Percentiles rank a stretch among this genome's conserved stretches.
Evolutionary conservation across 2,888 invertebrate species (phyloP).

Genomic region (Macaria liturata): DNA sequence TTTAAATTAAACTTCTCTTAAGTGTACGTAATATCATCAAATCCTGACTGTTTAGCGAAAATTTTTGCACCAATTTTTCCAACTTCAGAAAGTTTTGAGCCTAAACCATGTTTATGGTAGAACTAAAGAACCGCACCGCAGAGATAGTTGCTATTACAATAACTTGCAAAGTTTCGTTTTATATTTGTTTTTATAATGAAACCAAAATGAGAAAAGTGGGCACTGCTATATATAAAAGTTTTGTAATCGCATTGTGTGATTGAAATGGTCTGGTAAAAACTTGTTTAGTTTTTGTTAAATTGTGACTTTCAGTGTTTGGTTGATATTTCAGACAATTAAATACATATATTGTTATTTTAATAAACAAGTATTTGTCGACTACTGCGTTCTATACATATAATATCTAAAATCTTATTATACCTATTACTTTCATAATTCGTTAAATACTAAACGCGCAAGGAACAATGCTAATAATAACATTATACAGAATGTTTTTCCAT

Average conservation of each 20-base stretch:
- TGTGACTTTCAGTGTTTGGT: no score
- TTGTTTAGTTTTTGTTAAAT: no score
- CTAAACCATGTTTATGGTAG: slow-evolving; percentile 25
- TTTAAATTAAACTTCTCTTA: no score
- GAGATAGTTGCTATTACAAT: slow-evolving; percentile 36
- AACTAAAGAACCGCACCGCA: slow-evolving; percentile 20
- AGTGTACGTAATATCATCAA: not conserved
- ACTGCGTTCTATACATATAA: no score
- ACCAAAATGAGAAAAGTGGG: slow-evolving; percentile 31
- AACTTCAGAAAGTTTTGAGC: slow-evolving; percentile 21
- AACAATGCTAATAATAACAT: no score
- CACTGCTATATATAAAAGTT: slow-evolving; percentile 24
- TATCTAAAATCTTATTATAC: no score
- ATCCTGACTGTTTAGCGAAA: slow-evolving; percentile 4
- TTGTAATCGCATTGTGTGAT: slow-evolving; percentile 23
- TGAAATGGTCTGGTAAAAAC: slow-evolving; percentile 12
- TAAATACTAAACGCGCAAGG: no score
- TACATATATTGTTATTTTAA: no score
- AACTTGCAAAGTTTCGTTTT: slow-evolving; percentile 31
- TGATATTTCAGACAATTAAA: no score
- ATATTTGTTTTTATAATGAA: slow-evolving; percentile 36
- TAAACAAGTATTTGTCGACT: no score
- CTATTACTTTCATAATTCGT: no score
- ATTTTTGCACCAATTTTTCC: slow-evolving; percentile 10
- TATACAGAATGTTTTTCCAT: no score